phyloP scores from a whole-genome alignment of 1,140 invertebrate species.

The Trinorchestia longiramus region DNA sequence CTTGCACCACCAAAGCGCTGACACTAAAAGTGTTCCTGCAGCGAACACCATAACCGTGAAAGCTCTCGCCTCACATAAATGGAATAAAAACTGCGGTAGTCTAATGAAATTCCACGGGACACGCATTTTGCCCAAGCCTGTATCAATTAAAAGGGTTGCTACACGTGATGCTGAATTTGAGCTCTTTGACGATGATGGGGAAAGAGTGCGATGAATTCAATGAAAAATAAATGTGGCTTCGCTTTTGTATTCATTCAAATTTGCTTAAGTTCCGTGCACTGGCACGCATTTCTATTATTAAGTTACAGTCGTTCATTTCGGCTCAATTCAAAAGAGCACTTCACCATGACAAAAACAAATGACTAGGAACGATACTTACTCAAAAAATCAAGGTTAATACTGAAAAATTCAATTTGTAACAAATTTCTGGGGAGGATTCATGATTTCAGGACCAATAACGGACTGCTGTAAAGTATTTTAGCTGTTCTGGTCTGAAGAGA shows the following conservation, averaged over 20 bases:
- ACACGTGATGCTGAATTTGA: neutral
- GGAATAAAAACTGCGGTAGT: slow-evolving; percentile 28
- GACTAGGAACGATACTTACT: neutral
- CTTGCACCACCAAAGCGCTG: slow-evolving; percentile 22
- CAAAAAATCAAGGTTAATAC: neutral
- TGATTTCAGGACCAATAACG: neutral
- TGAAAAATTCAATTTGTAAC: neutral
- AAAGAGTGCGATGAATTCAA: neutral
- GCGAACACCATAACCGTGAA: slow-evolving; percentile 45
- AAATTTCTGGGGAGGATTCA: neutral
- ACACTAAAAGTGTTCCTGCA: slow-evolving; percentile 50
- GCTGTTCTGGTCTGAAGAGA: neutral
- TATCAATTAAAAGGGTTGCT: neutral
- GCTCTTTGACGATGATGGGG: neutral
- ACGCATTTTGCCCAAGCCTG: neutral
- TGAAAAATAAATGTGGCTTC: neutral
- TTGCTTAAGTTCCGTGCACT: neutral
- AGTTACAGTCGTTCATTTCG: neutral
- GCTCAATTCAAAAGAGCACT: neutral
- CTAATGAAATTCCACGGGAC: slow-evolving; percentile 37
- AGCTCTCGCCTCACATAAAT: slow-evolving; percentile 30
- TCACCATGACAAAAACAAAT: neutral
- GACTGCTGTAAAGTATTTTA: neutral
- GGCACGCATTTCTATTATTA: neutral
- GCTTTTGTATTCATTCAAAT: neutral